These are phyloP conservation scores for Fistularia commersonii DNA, from an alignment of 2,797 vertebrate genomes.

Conservation along the genomic window DNA sequence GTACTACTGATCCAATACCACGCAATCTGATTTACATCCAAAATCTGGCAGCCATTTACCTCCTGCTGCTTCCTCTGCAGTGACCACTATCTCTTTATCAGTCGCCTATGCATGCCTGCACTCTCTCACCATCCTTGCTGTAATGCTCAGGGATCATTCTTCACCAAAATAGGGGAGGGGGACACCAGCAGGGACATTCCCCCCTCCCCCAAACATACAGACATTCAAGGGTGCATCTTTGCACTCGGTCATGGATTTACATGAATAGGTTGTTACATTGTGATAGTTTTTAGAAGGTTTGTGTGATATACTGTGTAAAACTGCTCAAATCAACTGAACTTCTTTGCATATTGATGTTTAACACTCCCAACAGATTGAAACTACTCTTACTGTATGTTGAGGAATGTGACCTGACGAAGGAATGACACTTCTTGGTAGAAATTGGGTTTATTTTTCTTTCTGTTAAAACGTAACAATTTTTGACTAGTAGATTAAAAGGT, in stretches of 20 bases:
- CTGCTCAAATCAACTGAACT: too few relatives aligned
- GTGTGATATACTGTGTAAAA: too few relatives aligned
- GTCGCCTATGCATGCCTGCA: conserved; percentile 65
- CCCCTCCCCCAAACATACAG: conserved; percentile 19
- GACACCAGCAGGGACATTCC: conserved; percentile 17
- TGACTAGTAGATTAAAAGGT: too few relatives aligned
- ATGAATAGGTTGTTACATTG: conserved; percentile 6
- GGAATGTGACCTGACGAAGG: too few relatives aligned
- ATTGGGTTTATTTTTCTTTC: too few relatives aligned
- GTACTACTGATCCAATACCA: conserved; percentile 7
- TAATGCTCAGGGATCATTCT: conserved; percentile 43
- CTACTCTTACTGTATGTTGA: too few relatives aligned
- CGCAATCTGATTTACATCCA: conserved; percentile 61
- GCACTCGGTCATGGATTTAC: conserved; percentile 28
- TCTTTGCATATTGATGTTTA: too few relatives aligned
- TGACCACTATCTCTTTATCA: conserved; percentile 68
- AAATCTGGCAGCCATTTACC: conserved; percentile 52
- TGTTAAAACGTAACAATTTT: too few relatives aligned
- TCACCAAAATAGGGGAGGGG: conserved; percentile 31
- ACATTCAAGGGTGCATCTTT: conserved; percentile 22
- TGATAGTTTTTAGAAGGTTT: not conserved
- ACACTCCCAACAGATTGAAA: too few relatives aligned
- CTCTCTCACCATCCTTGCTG: conserved; percentile 48
- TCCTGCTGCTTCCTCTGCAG: conserved; percentile 62
- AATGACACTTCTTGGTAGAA: too few relatives aligned